These are phyloP conservation scores for Hypotaenidia philippensis DNA, from an alignment of 2,797 vertebrate species.

Conservation along the genomic window DNA sequence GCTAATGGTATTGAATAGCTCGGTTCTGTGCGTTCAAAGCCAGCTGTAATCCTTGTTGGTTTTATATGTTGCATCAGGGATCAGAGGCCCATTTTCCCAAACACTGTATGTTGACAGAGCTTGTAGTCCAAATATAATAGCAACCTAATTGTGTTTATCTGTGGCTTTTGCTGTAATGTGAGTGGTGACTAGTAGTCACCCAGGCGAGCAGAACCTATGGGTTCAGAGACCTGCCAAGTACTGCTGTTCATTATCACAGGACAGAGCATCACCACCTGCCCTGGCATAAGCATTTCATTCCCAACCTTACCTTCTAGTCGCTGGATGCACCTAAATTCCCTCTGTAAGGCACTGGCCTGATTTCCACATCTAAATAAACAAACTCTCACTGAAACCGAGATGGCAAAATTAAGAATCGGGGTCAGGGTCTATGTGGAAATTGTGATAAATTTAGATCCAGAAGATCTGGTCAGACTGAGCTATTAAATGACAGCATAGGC, in stretches of 20 bases:
- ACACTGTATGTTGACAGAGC: neutral
- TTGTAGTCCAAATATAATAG: neutral
- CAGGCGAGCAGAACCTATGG: neutral
- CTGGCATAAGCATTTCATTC: neutral
- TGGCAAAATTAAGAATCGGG: neutral
- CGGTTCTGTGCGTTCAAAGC: neutral
- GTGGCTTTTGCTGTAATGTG: neutral
- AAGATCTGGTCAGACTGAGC: neutral
- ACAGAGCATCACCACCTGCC: neutral
- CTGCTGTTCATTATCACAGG: neutral
- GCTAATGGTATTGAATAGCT: conserved; percentile 27
- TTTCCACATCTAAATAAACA: neutral
- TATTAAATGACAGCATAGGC: neutral
- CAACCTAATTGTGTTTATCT: conserved; percentile 7
- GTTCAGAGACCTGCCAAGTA: neutral
- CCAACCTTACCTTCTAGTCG: neutral
- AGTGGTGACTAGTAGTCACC: neutral
- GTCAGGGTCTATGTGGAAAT: neutral
- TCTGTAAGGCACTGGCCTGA: neutral
- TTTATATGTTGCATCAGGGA: conserved; percentile 49
- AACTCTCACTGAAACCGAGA: neutral
- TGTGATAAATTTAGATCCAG: neutral
- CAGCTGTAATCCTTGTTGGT: conserved; percentile 56
- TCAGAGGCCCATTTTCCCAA: conserved; percentile 32
- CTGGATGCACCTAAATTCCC: neutral